Conservation (phyloP, 2,888 invertebrate species). For the Kuschelorhynchus macadamiae region DNA sequence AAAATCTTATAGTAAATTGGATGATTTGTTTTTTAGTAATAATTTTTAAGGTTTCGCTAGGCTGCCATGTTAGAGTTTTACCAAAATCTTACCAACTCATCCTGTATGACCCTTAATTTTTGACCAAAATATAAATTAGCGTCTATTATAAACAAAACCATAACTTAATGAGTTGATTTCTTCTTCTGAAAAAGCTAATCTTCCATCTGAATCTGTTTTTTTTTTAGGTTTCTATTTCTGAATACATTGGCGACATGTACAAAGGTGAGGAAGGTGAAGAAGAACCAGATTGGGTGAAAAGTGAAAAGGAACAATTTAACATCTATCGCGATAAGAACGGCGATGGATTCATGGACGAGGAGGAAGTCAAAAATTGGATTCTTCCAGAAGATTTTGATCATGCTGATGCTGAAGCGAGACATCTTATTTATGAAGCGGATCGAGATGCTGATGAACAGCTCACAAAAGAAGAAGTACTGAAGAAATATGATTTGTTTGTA, state of each 20-base stretch:
- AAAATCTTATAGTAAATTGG: no score
- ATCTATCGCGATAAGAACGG: slow-evolving; percentile 88
- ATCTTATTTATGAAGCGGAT: slow-evolving; percentile 96
- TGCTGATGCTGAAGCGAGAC: slow-evolving; percentile 95
- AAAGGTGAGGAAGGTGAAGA: slow-evolving; percentile 78
- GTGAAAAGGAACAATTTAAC: slow-evolving; percentile 92
- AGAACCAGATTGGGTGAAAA: slow-evolving; percentile 96
- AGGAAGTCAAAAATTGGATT: slow-evolving; percentile 85
- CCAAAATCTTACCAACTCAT: no score
- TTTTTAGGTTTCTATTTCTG: slow-evolving; percentile 80
- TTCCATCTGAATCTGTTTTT: no score
- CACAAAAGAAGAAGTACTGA: slow-evolving; percentile 89
- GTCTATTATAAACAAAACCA: no score
- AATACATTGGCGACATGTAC: slow-evolving; percentile 98
- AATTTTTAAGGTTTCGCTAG: no score
- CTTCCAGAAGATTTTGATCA: slow-evolving; percentile 97
- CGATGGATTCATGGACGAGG: slow-evolving; percentile 75
- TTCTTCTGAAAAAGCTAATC: no score
- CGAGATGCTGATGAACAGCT: slow-evolving; percentile 91
- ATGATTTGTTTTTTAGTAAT: no score
- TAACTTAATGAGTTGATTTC: no score
- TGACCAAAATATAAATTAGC: no score
- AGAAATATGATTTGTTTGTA: slow-evolving; percentile 97
- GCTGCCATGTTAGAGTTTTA: no score
- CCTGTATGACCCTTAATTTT: no score